phyloP scores from a whole-genome alignment of 37 sponge, comb jelly and placozoan species.

The Bolinopsis microptera region DNA sequence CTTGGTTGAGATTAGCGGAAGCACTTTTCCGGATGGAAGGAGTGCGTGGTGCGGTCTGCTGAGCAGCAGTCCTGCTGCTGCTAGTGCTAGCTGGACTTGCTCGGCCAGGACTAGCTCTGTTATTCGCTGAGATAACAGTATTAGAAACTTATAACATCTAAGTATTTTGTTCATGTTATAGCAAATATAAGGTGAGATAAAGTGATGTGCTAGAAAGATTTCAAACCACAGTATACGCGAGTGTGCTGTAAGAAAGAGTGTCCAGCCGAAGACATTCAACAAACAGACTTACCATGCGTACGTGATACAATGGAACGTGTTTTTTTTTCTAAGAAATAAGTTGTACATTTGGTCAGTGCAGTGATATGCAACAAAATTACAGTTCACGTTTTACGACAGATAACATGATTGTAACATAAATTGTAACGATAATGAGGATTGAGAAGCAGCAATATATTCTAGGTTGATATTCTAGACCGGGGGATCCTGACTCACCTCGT shows the following conservation, averaged over 20 bases:
- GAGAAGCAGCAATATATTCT: not conserved
- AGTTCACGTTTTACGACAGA: not conserved
- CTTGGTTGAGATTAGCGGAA: conserved; percentile 23
- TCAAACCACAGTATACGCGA: not conserved
- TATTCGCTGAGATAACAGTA: not conserved
- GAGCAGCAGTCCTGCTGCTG: not conserved
- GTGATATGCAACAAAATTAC: not conserved
- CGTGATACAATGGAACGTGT: not conserved
- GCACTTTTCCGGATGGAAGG: conserved; percentile 49
- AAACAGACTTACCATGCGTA: not conserved
- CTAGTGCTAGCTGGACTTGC: not conserved
- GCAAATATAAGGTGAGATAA: not conserved
- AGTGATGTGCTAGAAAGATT: not conserved
- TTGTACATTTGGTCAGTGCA: not conserved
- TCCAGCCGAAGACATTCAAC: not conserved
- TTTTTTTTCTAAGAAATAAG: too few relatives aligned
- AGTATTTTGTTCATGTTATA: not conserved
- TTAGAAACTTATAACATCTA: too few relatives aligned
- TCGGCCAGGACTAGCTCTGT: not conserved
- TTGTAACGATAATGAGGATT: too few relatives aligned
- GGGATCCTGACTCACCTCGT: not conserved
- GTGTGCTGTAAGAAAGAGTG: not conserved
- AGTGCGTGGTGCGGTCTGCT: not conserved
- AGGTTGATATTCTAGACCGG: not conserved
- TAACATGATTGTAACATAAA: too few relatives aligned